A percentile compares a stretch with the other conserved stretches of the same genome.
These are phyloP conservation scores for Pampusana beccarii DNA, from an alignment of 2,113 vertebrate species.

Conservation along the genomic window DNA sequence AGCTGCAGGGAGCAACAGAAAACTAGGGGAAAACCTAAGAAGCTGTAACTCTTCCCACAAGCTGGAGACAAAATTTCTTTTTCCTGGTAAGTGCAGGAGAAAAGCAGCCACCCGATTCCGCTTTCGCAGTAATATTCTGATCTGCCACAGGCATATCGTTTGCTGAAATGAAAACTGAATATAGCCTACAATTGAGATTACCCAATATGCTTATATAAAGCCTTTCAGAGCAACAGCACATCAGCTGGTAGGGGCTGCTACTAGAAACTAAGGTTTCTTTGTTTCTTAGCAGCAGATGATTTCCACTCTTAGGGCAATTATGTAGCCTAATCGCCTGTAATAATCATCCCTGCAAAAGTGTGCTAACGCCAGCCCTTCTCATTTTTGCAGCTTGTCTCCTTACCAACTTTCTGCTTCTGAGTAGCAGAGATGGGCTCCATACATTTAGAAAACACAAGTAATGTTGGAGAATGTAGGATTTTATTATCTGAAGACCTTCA, in stretches of 20 bases:
- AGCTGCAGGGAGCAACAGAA: not conserved
- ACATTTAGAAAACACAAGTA: not conserved
- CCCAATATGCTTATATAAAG: not conserved
- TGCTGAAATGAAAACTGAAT: not conserved
- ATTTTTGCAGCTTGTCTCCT: not conserved
- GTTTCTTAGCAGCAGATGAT: constrained; percentile 57
- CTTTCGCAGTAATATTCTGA: not conserved
- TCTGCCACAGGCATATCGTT: not conserved
- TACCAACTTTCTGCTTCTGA: not conserved
- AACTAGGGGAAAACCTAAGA: not conserved
- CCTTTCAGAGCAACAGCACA: not conserved
- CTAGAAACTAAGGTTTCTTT: constrained; percentile 46
- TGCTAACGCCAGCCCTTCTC: not conserved
- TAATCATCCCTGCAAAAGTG: constrained; percentile 39
- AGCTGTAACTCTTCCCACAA: not conserved
- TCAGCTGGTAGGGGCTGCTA: constrained; percentile 28
- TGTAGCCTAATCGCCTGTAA: constrained; percentile 51
- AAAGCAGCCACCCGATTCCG: not conserved
- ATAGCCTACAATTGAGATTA: not conserved
- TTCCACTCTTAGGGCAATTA: constrained; percentile 57
- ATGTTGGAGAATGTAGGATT: not conserved
- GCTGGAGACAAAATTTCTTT: not conserved
- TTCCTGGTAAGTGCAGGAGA: not conserved
- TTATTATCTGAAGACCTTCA: not conserved
- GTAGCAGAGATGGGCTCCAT: not conserved